Evolutionary conservation across 2,888 invertebrate genomes (phyloP).

Genomic region (Phortica okadai): DNA sequence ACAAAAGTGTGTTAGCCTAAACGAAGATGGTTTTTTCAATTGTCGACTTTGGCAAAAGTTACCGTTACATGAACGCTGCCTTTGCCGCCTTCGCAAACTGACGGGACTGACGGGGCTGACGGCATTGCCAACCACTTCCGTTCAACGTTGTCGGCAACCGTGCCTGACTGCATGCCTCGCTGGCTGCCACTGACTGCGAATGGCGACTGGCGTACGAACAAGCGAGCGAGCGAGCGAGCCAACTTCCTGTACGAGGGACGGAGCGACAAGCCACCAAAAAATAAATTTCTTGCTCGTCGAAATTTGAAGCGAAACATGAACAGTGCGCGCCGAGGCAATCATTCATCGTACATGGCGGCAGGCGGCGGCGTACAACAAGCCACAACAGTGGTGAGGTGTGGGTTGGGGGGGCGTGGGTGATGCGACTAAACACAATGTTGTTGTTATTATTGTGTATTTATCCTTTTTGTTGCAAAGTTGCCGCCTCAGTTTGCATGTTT

Average conservation of each 20-base stretch:
- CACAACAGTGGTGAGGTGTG: background rate
- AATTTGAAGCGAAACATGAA: slow-evolving; percentile 63
- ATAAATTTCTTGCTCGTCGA: slow-evolving; percentile 36
- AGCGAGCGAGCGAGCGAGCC: background rate
- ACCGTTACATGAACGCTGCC: slow-evolving; percentile 42
- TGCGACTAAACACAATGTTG: background rate
- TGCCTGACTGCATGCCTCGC: slow-evolving; percentile 30
- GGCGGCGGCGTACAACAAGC: background rate
- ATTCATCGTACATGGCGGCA: slow-evolving; percentile 58
- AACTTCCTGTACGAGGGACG: background rate
- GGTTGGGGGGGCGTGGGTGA: background rate
- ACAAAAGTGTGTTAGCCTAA: no score
- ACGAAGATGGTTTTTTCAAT: slow-evolving; percentile 61
- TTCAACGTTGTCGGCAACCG: slow-evolving; percentile 40
- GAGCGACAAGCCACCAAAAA: background rate
- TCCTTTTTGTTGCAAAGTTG: slow-evolving; percentile 6
- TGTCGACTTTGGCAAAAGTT: slow-evolving; percentile 52
- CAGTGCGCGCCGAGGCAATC: slow-evolving; percentile 65
- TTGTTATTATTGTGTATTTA: slow-evolving; percentile 7
- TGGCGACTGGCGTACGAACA: background rate
- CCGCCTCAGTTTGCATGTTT: no score
- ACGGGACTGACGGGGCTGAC: slow-evolving; percentile 43
- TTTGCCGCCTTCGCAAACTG: slow-evolving; percentile 42
- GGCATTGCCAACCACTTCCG: slow-evolving; percentile 63
- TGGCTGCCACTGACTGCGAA: background rate